Conservation (phyloP, 1,140 invertebrate genomes). For the Formica exsecta region DNA sequence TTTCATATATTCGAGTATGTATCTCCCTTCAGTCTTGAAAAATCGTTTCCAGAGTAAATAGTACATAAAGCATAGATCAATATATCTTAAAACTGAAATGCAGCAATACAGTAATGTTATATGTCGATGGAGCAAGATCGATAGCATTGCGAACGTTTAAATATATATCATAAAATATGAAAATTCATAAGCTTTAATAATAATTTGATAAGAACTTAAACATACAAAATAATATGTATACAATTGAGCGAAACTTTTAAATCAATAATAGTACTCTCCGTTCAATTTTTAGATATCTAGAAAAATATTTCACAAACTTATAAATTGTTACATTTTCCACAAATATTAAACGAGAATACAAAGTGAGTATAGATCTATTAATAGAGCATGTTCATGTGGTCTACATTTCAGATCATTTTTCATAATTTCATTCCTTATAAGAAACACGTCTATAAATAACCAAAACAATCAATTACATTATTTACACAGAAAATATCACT, state of each 20-base stretch:
- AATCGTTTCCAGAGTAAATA: slow-evolving; percentile 24
- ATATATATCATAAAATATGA: slow-evolving; percentile 52
- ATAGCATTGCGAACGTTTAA: slow-evolving; percentile 23
- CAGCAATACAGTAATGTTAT: not conserved
- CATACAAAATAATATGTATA: slow-evolving; percentile 1
- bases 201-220: slow-evolving; percentile 22
- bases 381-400: slow-evolving; percentile 1
- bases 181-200: slow-evolving; percentile 21
- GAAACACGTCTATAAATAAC: slow-evolving; percentile 28
- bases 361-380: slow-evolving; percentile 18
- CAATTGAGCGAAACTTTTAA: slow-evolving; percentile 18
- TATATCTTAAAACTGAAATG: slow-evolving; percentile 33
- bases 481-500: slow-evolving; percentile 52
- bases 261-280: not conserved
- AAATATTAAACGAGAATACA: slow-evolving; percentile 25
- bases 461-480: slow-evolving; percentile 47
- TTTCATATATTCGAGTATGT: slow-evolving; percentile 30
- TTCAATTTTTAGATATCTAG: not conserved
- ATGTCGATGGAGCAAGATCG: slow-evolving; percentile 23
- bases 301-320: slow-evolving; percentile 26
- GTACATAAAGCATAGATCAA: slow-evolving; percentile 10
- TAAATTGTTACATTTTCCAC: slow-evolving; percentile 3
- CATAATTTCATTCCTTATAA: slow-evolving; percentile 30
- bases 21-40: slow-evolving; percentile 33
- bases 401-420: slow-evolving; percentile 34